Percentiles rank a stretch among this genome's conserved stretches.
These are phyloP conservation scores for Poeciliopsis presidionis DNA, from an alignment of 2,797 vertebrate species.

Conservation along the genomic window DNA sequence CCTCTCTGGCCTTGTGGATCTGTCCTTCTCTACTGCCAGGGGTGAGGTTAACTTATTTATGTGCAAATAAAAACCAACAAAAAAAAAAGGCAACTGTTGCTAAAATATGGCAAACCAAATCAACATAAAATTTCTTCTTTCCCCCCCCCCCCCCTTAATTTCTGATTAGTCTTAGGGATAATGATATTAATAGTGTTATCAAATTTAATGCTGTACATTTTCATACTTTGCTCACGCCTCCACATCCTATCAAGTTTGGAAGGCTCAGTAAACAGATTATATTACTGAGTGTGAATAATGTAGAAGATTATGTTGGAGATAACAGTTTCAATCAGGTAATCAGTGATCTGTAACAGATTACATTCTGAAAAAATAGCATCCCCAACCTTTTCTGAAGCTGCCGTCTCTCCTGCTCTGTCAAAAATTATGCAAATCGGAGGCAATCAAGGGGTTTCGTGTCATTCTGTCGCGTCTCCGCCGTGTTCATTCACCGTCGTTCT, in stretches of 20 bases:
- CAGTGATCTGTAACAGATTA: conserved; percentile 73
- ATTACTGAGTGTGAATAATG: conserved; percentile 65
- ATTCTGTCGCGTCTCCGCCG: conserved; percentile 43
- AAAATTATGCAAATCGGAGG: conserved; percentile 65
- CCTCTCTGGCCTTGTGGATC: conserved; percentile 11
- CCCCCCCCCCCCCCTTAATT: no score
- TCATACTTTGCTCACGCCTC: conserved; percentile 54
- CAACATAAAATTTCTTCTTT: not conserved
- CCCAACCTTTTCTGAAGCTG: conserved; percentile 33
- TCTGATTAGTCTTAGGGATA: conserved; percentile 45
- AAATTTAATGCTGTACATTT: conserved; percentile 58
- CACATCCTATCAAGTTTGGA: conserved; percentile 50
- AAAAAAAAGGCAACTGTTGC: not conserved
- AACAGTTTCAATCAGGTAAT: conserved; percentile 75
- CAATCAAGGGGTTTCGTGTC: conserved; percentile 66
- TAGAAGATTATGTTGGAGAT: conserved; percentile 67
- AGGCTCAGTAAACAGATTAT: conserved; percentile 64
- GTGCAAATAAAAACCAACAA: not conserved
- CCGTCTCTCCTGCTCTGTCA: conserved; percentile 34
- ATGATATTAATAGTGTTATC: conserved; percentile 51
- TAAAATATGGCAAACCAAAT: conserved; percentile 10
- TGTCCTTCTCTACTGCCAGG: conserved; percentile 18
- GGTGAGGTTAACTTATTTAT: conserved; percentile 23
- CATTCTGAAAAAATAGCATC: conserved; percentile 58
- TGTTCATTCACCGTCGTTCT: conserved; percentile 51